Evolutionary conservation across 2,888 invertebrate species (phyloP).

Genomic region (Pterostichus niger): DNA sequence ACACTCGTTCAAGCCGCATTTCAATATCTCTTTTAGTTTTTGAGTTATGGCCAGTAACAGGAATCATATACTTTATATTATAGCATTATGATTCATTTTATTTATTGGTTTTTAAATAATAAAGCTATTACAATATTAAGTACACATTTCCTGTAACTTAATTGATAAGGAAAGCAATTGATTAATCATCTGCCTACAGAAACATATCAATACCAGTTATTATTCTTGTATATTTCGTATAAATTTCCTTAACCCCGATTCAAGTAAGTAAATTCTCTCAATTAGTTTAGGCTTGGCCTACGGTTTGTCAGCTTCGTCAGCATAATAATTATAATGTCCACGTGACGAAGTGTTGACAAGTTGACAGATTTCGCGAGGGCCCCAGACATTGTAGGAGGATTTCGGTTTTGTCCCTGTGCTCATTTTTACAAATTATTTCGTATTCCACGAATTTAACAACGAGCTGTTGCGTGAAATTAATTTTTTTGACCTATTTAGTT

Average conservation of each 20-base stretch:
- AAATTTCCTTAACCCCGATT: not conserved
- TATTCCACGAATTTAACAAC: not conserved
- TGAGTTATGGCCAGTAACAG: too few relatives aligned
- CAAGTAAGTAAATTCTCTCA: not conserved
- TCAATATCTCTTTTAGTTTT: too few relatives aligned
- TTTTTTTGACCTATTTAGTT: not conserved
- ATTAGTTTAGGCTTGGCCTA: constrained; percentile 12
- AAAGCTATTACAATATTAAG: not conserved
- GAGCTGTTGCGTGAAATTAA: not conserved
- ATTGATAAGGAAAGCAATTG: not conserved
- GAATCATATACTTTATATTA: too few relatives aligned
- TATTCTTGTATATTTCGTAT: not conserved
- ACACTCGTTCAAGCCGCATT: too few relatives aligned
- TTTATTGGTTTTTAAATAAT: not conserved
- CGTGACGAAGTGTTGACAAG: not conserved
- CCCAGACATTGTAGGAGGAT: constrained; percentile 18
- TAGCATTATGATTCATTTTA: not conserved
- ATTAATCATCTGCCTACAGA: not conserved
- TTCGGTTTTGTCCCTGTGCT: not conserved
- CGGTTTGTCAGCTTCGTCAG: constrained; percentile 8
- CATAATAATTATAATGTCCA: not conserved
- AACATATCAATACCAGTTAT: not conserved
- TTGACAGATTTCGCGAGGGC: constrained; percentile 8
- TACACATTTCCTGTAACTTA: not conserved
- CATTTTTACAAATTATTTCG: constrained; percentile 24